A percentile compares a stretch with the other conserved stretches of the same genome.
Evolutionary conservation across 2,797 vertebrate genomes (phyloP).

Genomic region (Rhinogobio ventralis): DNA sequence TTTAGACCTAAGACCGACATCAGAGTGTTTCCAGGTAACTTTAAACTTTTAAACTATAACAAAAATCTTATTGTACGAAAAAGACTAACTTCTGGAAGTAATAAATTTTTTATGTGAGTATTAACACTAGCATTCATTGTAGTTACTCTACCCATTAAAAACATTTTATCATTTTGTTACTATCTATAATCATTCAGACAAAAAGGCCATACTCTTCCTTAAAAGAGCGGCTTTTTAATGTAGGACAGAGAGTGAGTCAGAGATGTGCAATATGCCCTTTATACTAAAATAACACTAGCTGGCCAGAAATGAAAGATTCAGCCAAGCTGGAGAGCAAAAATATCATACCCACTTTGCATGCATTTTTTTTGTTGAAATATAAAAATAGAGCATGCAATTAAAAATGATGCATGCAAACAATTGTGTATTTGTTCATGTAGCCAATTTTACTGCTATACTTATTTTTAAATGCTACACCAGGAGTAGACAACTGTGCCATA

Average conservation of each 20-base stretch:
- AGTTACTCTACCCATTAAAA: constrained; percentile 1
- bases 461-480: neutral
- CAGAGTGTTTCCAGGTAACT: neutral
- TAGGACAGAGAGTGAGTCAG: constrained; percentile 38
- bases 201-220: neutral
- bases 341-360: constrained; percentile 29
- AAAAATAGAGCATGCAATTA: neutral
- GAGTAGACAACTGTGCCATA: neutral
- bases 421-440: neutral
- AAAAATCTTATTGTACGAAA: neutral
- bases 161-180: neutral
- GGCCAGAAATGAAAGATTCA: constrained; percentile 24
- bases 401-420: neutral
- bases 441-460: neutral
- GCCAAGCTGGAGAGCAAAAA: constrained; percentile 7
- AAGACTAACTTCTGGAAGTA: neutral
- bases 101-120: neutral
- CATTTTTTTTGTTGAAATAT: constrained; percentile 12
- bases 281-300: constrained; percentile 40
- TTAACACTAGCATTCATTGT: neutral
- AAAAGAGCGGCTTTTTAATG: constrained; percentile 31
- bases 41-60: neutral
- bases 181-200: neutral
- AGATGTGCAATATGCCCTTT: constrained; percentile 40
- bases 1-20: too few relatives aligned